Evolutionary conservation across 2,888 invertebrate genomes (phyloP).

Genomic region (Ectobius pallidus): DNA sequence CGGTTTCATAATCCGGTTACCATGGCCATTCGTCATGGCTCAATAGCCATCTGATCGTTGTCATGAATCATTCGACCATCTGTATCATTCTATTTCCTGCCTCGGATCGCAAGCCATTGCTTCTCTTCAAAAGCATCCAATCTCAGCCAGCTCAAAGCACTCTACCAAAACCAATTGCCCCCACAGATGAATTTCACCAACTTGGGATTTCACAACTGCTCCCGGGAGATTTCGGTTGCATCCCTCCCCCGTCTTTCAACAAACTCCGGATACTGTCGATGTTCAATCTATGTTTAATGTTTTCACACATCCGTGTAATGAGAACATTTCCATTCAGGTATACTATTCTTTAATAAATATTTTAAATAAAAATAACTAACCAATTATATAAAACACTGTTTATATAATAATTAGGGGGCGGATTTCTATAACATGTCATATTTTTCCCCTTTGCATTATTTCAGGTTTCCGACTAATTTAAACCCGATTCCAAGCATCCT

Average conservation of each 20-base stretch:
- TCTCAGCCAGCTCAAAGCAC: slow-evolving; percentile 21
- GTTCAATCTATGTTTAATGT: not conserved
- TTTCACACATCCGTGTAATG: not conserved
- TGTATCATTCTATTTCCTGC: not conserved
- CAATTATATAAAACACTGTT: too few species aligned
- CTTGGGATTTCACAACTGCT: slow-evolving; percentile 34
- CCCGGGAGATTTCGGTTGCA: slow-evolving; percentile 19
- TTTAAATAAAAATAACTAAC: too few species aligned
- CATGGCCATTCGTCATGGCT: slow-evolving; percentile 32
- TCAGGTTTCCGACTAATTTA: too few species aligned
- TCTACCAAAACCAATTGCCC: slow-evolving; percentile 35
- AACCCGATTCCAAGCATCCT: too few species aligned
- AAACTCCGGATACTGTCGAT: not conserved
- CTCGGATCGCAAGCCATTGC: not conserved
- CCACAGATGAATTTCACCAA: slow-evolving; percentile 40
- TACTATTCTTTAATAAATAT: too few species aligned
- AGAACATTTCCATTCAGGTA: too few species aligned
- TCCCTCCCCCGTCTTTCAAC: slow-evolving; percentile 8
- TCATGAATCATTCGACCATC: slow-evolving; percentile 41
- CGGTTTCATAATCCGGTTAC: slow-evolving; percentile 39
- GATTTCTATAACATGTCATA: too few species aligned
- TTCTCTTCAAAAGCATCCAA: slow-evolving; percentile 36
- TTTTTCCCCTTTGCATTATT: too few species aligned
- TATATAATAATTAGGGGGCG: too few species aligned
- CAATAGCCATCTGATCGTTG: slow-evolving; percentile 37